phyloP scores from a whole-genome alignment of 2,888 invertebrate species.

The Leptopilina myrica region DNA sequence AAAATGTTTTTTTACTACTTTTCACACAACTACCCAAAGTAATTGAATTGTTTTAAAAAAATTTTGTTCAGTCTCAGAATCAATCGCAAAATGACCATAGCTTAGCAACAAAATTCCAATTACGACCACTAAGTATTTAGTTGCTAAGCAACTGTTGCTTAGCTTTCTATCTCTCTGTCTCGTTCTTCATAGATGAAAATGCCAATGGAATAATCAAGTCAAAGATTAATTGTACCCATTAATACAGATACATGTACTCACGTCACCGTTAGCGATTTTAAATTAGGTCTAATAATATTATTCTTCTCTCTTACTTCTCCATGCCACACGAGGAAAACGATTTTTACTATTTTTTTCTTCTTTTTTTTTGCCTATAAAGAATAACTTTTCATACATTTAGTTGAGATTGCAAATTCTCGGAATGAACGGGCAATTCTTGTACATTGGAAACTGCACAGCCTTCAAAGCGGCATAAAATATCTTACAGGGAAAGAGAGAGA shows the following conservation, averaged over 20 bases:
- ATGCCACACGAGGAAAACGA: not conserved
- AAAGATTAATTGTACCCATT: constrained; percentile 24
- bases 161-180: not conserved
- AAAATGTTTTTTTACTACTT: no score
- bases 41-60: no score
- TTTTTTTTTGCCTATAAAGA: constrained; percentile 13
- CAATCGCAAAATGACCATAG: no score
- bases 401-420: not conserved
- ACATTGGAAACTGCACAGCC: constrained; percentile 26
- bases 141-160: not conserved
- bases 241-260: not conserved
- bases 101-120: no score
- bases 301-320: constrained; percentile 1
- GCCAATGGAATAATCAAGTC: not conserved
- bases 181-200: not conserved
- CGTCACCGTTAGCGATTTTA: constrained; percentile 32
- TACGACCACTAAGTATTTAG: no score
- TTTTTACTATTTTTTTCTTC: constrained; percentile 6
- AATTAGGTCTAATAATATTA: constrained; percentile 23
- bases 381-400: constrained; percentile 33
- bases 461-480: constrained; percentile 19
- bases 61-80: no score
- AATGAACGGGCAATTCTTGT: constrained; percentile 6
- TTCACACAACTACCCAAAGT: no score
- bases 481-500: not conserved